Base-by-base conservation (phyloP, 2,888 invertebrate genomes). In the Melanostoma scalare region DNA sequence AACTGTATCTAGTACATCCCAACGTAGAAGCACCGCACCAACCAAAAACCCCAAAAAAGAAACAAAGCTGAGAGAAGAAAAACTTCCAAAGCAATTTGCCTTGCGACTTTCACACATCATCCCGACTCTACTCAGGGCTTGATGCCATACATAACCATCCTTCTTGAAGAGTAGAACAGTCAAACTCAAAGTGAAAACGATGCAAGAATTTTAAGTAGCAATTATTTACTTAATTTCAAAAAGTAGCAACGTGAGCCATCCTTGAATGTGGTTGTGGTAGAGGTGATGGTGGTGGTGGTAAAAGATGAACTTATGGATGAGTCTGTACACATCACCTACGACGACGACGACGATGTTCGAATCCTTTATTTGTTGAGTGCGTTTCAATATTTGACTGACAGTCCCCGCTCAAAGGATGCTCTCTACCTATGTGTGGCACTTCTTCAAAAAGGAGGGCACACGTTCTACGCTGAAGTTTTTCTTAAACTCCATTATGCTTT, bases 141-240 rank as follows among this genome's bases (percentile, higher is more conserved):
- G 82, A 74, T 69, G 33, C 56, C 61, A 35, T 10, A 33, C 36
- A 44, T 61, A 20, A n/a, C 52, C 20, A 10, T 36, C 8, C 20
- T 20, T 8, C 36, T 52, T 6, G n/a, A 60, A 65, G 55, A 72
- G 71, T 56, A 72, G 65, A 63, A 61, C 69, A 63, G 63, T 78
- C 74, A 74, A 84, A 68, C 79, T 79, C 74, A 84, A 84, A 84
- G 79, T 79, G 74, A 78, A 84, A 85, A 85, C 85, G 85, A 85
- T 76, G 69, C 71, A 67, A 80, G 85, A 79, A 85, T 85, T 85
- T 80, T 85, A 85, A 85, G 85, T 68, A 85, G 85, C 79, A 79
- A 85, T 85, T 85, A 80, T 85, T 85, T 85, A 85, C 85, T 80
- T 85, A 80, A 80, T 85, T 80, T 75, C 72, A 76, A 80, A 75